phyloP scores from a whole-genome alignment of 2,797 vertebrate species.

The Eulemur mongoz region DNA sequence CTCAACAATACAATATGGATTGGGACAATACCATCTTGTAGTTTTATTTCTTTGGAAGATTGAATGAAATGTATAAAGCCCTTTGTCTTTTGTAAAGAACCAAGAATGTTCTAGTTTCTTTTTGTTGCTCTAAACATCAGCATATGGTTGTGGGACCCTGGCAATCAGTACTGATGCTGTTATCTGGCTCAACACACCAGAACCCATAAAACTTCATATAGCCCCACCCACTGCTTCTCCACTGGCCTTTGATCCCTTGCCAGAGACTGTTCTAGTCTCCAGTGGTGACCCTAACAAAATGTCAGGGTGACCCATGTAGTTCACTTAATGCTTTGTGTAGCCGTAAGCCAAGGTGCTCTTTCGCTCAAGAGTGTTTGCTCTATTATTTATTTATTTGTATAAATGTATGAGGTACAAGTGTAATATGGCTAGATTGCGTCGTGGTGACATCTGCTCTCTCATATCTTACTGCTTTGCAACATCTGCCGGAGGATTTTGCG shows the following conservation, averaged over 20 bases:
- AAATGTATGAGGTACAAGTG: neutral
- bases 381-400: too few relatives aligned
- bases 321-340: neutral
- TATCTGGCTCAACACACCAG: too few relatives aligned
- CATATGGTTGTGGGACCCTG: too few relatives aligned
- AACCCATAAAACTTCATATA: too few relatives aligned
- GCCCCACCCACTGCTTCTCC: fast-evolving
- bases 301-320: neutral
- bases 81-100: neutral
- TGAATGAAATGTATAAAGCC: neutral
- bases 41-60: neutral
- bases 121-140: neutral
- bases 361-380: neutral
- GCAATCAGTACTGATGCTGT: fast-evolving
- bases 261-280: neutral
- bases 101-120: neutral
- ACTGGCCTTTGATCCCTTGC: neutral
- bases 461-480: neutral
- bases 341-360: neutral
- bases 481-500: neutral
- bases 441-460: neutral
- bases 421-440: neutral
- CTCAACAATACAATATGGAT: fast-evolving
- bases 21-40: too few relatives aligned
- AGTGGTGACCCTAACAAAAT: neutral